These are phyloP conservation scores for Bhutanitis thaidina DNA, from an alignment of 2,888 invertebrate genomes.

Conservation along the genomic window DNA sequence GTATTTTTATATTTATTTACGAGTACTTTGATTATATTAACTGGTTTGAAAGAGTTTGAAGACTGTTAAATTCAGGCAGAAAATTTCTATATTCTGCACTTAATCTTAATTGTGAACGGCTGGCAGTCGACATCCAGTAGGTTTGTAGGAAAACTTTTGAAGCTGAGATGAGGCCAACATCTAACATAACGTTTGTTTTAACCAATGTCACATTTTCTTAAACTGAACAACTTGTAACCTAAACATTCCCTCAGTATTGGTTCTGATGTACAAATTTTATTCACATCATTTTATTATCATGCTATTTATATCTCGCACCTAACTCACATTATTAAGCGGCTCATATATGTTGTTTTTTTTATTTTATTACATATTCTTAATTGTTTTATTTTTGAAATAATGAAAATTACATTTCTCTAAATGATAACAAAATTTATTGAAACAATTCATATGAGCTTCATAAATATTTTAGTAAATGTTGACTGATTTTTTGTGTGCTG, in stretches of 20 bases:
- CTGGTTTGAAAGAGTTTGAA: not conserved
- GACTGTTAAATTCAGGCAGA: not conserved
- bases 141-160: slow-evolving; percentile 66
- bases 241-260: slow-evolving; percentile 70
- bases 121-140: slow-evolving; percentile 60
- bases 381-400: too few relatives aligned
- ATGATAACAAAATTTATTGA: too few relatives aligned
- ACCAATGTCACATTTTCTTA: slow-evolving; percentile 22
- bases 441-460: not conserved
- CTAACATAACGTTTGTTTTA: slow-evolving; percentile 27
- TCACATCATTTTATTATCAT: not conserved
- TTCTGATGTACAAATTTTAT: slow-evolving; percentile 38
- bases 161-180: slow-evolving; percentile 66
- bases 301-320: slow-evolving; percentile 21
- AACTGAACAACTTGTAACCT: slow-evolving; percentile 32
- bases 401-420: too few relatives aligned
- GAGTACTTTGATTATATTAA: not conserved
- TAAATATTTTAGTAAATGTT: not conserved
- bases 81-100: not conserved
- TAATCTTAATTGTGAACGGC: slow-evolving; percentile 6
- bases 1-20: not conserved
- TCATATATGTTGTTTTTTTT: too few relatives aligned
- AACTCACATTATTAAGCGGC: slow-evolving; percentile 15
- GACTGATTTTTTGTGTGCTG: slow-evolving; percentile 18
- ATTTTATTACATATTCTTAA: too few relatives aligned